A percentile compares a stretch with the other conserved stretches of the same genome.
These are phyloP conservation scores for Andrena trimmerana DNA, from an alignment of 2,888 invertebrate genomes.

Conservation along the genomic window DNA sequence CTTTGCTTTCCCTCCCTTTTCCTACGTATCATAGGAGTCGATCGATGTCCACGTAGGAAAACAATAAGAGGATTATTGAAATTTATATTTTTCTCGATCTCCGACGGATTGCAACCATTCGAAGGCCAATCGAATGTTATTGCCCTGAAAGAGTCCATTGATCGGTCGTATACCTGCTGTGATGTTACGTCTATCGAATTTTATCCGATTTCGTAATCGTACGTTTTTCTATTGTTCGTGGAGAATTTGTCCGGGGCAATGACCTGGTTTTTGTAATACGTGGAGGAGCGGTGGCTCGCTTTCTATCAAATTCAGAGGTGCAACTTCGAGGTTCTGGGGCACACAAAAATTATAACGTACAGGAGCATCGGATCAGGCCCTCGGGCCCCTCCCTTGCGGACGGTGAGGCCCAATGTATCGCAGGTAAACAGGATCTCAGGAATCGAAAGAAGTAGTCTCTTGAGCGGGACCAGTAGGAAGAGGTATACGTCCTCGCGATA, in stretches of 20 bases:
- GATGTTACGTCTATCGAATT: not conserved
- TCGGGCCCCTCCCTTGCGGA: conserved; percentile 55
- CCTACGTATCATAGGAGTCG: conserved; percentile 35
- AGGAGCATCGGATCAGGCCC: conserved; percentile 26
- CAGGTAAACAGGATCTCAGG: conserved; percentile 77
- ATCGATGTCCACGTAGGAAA: conserved; percentile 16
- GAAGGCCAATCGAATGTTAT: not conserved
- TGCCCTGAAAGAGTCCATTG: not conserved
- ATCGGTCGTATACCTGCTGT: not conserved
- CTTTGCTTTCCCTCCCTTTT: conserved; percentile 22
- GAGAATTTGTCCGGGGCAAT: not conserved
- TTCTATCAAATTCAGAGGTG: not conserved
- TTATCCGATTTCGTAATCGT: not conserved
- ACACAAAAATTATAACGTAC: conserved; percentile 24
- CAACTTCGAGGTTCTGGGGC: not conserved
- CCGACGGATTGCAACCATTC: not conserved
- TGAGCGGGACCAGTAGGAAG: conserved; percentile 57
- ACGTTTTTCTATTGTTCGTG: not conserved
- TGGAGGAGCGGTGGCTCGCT: not conserved
- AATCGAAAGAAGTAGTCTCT: conserved; percentile 69
- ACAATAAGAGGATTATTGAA: conserved; percentile 26
- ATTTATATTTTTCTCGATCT: not conserved
- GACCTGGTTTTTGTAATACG: not conserved
- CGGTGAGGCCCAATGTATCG: conserved; percentile 79
- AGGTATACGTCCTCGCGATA: conserved; percentile 17